phyloP scores from a whole-genome alignment of 2,888 invertebrate genomes.

The Labia minor region DNA sequence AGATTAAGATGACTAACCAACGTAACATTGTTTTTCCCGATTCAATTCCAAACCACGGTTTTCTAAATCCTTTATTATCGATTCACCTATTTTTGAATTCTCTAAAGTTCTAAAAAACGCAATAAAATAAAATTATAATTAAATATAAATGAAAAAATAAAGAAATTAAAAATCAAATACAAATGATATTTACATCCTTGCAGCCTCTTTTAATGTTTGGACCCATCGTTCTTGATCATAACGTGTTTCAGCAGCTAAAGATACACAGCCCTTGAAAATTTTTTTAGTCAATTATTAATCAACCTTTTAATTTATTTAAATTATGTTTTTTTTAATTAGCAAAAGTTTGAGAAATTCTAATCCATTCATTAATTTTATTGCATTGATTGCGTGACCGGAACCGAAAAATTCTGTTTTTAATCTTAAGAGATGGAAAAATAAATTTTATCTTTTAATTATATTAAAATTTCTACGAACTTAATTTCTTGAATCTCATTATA shows the following conservation, averaged over 20 bases:
- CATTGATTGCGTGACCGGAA: too few relatives aligned
- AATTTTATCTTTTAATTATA: too few relatives aligned
- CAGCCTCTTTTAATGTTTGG: slow-evolving; percentile 25
- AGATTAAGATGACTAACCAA: slow-evolving; percentile 22
- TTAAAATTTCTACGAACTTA: too few relatives aligned
- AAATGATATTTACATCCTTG: slow-evolving; percentile 25
- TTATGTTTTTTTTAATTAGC: neutral
- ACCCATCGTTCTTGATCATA: slow-evolving; percentile 26
- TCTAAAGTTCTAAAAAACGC: slow-evolving; percentile 26
- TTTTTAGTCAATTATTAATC: neutral
- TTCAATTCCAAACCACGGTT: slow-evolving; percentile 25
- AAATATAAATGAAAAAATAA: neutral
- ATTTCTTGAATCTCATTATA: too few relatives aligned
- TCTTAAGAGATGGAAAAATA: too few relatives aligned
- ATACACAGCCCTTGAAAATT: slow-evolving; percentile 21
- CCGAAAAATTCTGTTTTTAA: too few relatives aligned
- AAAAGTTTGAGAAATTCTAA: neutral
- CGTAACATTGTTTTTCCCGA: slow-evolving; percentile 26
- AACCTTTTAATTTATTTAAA: neutral
- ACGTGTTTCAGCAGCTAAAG: slow-evolving; percentile 24
- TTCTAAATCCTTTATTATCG: slow-evolving; percentile 26
- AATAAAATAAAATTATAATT: slow-evolving; percentile 15
- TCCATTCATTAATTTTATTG: too few relatives aligned
- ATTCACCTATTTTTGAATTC: slow-evolving; percentile 25
- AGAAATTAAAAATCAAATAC: neutral